Conservation (phyloP, 2,888 invertebrate species). For the Ichneumoninae sp. region DNA sequence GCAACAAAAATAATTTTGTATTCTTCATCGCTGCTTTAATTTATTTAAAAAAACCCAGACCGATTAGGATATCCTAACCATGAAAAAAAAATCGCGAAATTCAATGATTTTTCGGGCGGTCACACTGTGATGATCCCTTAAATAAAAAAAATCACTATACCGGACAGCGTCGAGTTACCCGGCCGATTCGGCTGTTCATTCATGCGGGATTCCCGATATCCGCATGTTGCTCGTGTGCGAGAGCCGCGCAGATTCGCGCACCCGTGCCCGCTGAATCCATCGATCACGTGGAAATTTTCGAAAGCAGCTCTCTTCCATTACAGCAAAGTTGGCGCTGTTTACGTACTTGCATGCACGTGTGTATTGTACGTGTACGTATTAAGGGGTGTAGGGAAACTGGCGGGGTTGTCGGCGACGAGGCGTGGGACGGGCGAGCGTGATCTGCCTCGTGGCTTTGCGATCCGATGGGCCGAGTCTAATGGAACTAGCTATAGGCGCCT, state of each 20-base stretch:
- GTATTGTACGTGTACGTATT: not conserved
- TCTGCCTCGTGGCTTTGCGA: slow-evolving; percentile 13
- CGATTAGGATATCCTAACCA: too few relatives aligned
- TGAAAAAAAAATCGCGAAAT: too few relatives aligned
- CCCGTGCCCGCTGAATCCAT: not conserved
- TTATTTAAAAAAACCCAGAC: too few relatives aligned
- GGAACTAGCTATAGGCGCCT: not conserved
- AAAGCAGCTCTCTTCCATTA: slow-evolving; percentile 10
- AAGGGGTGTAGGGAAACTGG: not conserved
- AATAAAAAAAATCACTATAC: not conserved
- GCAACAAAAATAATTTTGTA: too few relatives aligned
- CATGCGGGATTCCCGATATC: not conserved
- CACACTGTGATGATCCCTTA: too few relatives aligned
- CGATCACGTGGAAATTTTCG: slow-evolving; percentile 8
- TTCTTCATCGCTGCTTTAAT: too few relatives aligned
- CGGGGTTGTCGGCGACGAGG: not conserved
- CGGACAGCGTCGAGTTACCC: not conserved
- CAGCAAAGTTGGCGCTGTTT: not conserved
- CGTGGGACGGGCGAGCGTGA: slow-evolving; percentile 10
- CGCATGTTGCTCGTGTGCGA: slow-evolving; percentile 3
- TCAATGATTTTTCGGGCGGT: too few relatives aligned
- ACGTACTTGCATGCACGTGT: not conserved
- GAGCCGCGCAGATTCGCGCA: not conserved
- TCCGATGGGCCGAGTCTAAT: slow-evolving; percentile 15
- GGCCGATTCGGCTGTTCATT: not conserved